phyloP scores from a whole-genome alignment of 2,888 invertebrate genomes.

The Pseudococcus longispinus region DNA sequence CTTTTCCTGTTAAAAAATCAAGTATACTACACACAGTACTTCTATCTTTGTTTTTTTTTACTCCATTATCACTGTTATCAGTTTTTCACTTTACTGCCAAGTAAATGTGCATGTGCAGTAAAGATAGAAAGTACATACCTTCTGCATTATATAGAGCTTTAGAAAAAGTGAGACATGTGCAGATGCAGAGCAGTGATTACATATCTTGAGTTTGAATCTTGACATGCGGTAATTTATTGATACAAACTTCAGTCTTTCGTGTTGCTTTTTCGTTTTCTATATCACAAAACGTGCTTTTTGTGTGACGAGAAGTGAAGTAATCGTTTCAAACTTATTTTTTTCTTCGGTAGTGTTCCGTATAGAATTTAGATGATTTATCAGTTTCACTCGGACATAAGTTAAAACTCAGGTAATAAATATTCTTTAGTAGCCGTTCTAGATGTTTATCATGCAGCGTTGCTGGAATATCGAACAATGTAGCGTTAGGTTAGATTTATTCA shows the following conservation, averaged over 20 bases:
- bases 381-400: neutral
- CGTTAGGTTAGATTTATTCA: neutral
- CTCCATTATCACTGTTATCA: too few species aligned
- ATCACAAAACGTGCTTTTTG: neutral
- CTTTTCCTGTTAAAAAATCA: too few species aligned
- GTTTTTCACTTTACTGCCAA: too few species aligned
- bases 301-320: neutral
- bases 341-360: neutral
- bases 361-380: neutral
- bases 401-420: neutral
- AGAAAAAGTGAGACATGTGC: neutral
- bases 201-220: neutral
- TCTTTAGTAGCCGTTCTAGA: neutral
- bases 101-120: too few species aligned
- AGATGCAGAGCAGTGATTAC: neutral
- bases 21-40: too few species aligned
- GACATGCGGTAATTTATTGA: neutral
- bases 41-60: too few species aligned
- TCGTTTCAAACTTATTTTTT: neutral
- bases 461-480: neutral
- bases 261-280: neutral
- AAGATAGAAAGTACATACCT: too few species aligned
- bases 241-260: neutral
- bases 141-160: neutral
- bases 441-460: neutral